These are phyloP conservation scores for Monochamus saltuarius DNA, from an alignment of 1,140 invertebrate species.

Conservation along the genomic window DNA sequence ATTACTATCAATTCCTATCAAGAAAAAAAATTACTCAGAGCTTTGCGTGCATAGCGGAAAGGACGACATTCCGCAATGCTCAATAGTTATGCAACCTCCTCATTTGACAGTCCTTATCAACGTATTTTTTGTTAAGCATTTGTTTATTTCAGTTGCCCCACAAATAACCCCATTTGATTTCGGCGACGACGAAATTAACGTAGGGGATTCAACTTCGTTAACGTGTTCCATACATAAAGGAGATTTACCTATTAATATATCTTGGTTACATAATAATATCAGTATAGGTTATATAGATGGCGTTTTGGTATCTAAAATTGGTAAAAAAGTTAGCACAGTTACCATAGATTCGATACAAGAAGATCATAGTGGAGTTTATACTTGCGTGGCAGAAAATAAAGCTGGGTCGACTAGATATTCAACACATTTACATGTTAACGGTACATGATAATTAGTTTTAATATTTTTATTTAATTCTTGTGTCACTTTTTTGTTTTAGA, in stretches of 20 bases:
- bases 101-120: background rate
- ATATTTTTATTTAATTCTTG: no score
- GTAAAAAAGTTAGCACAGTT: constrained; percentile 61
- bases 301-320: constrained; percentile 57
- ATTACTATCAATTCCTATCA: constrained; percentile 61
- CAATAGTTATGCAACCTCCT: no score
- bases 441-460: constrained; percentile 54
- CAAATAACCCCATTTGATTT: constrained; percentile 73
- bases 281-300: constrained; percentile 48
- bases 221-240: constrained; percentile 67
- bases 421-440: constrained; percentile 64
- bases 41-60: constrained; percentile 62
- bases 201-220: constrained; percentile 63
- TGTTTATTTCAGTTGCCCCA: constrained; percentile 59
- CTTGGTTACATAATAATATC: constrained; percentile 62
- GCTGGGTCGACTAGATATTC: constrained; percentile 62
- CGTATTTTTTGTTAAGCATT: constrained; percentile 14
- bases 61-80: no score
- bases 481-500: background rate
- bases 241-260: constrained; percentile 65
- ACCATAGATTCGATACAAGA: constrained; percentile 74
- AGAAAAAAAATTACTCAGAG: constrained; percentile 53
- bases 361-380: constrained; percentile 77
- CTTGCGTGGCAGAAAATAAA: constrained; percentile 65
- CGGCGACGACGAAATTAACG: constrained; percentile 67